phyloP scores from a whole-genome alignment of 2,888 invertebrate species.

The Drosophila birchii region DNA sequence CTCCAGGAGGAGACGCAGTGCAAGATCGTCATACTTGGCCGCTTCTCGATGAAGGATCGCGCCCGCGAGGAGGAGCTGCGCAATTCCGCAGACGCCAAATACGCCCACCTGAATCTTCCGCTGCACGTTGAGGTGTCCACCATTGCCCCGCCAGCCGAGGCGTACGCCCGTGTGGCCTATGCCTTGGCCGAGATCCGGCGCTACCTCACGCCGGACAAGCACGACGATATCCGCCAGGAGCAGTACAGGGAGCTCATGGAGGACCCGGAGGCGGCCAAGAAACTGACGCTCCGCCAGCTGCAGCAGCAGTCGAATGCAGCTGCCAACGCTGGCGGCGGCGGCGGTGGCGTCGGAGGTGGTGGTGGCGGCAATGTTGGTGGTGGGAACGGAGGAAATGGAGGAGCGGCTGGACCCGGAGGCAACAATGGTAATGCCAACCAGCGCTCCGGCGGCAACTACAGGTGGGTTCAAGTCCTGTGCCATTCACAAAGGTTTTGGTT shows the following conservation, averaged over 20 bases:
- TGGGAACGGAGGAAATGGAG: slow-evolving; percentile 43
- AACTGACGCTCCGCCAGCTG: slow-evolving; percentile 81
- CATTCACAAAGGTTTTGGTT: background rate
- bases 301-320: slow-evolving; percentile 71
- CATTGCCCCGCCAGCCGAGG: slow-evolving; percentile 93
- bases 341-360: slow-evolving; percentile 36
- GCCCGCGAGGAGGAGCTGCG: slow-evolving; percentile 92
- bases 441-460: slow-evolving; percentile 71
- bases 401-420: slow-evolving; percentile 49
- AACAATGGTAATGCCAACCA: slow-evolving; percentile 67
- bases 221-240: slow-evolving; percentile 93
- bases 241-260: slow-evolving; percentile 91
- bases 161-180: slow-evolving; percentile 93
- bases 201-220: slow-evolving; percentile 87
- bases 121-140: slow-evolving; percentile 95
- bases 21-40: slow-evolving; percentile 97
- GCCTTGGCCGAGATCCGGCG: slow-evolving; percentile 92
- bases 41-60: slow-evolving; percentile 96
- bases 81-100: slow-evolving; percentile 93
- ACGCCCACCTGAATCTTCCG: slow-evolving; percentile 94
- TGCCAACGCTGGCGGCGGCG: slow-evolving; percentile 12
- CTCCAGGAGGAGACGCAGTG: slow-evolving; percentile 97
- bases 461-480: slow-evolving; percentile 39
- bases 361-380: slow-evolving; percentile 22
- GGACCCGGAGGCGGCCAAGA: slow-evolving; percentile 83